phyloP scores from a whole-genome alignment of 2,888 invertebrate genomes.

The Schrankia costaestrigalis region DNA sequence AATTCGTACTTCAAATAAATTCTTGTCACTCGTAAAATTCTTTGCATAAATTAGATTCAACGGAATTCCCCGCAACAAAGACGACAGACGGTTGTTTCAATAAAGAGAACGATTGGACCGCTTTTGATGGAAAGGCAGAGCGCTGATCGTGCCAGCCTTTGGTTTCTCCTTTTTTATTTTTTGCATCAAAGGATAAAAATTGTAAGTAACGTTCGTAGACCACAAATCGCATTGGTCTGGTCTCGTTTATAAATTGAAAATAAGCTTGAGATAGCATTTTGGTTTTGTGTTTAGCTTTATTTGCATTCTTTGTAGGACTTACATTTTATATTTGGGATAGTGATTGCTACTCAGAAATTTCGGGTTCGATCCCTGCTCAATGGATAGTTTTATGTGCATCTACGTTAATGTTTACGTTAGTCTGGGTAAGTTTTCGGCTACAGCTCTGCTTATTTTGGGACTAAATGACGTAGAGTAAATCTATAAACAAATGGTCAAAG shows the following conservation, averaged over 20 bases:
- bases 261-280: constrained; percentile 35
- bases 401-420: too few relatives aligned
- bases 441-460: too few relatives aligned
- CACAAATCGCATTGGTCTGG: constrained; percentile 47
- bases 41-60: constrained; percentile 73
- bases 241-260: constrained; percentile 44
- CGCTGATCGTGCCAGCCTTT: constrained; percentile 41
- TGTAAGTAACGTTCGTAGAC: constrained; percentile 35
- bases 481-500: too few relatives aligned
- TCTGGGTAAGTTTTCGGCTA: too few relatives aligned
- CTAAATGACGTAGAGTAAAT: too few relatives aligned
- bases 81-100: constrained; percentile 65
- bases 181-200: constrained; percentile 18
- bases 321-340: too few relatives aligned
- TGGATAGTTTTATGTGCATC: too few relatives aligned
- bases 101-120: constrained; percentile 70
- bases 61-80: constrained; percentile 71
- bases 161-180: constrained; percentile 45
- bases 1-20: constrained; percentile 72
- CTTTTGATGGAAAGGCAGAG: constrained; percentile 64
- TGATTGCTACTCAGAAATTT: too few relatives aligned
- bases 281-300: constrained; percentile 31
- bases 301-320: constrained; percentile 23
- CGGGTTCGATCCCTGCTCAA: too few relatives aligned
- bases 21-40: constrained; percentile 74